Conservation (phyloP, 2,797 vertebrate species). For the Masticophis lateralis region DNA sequence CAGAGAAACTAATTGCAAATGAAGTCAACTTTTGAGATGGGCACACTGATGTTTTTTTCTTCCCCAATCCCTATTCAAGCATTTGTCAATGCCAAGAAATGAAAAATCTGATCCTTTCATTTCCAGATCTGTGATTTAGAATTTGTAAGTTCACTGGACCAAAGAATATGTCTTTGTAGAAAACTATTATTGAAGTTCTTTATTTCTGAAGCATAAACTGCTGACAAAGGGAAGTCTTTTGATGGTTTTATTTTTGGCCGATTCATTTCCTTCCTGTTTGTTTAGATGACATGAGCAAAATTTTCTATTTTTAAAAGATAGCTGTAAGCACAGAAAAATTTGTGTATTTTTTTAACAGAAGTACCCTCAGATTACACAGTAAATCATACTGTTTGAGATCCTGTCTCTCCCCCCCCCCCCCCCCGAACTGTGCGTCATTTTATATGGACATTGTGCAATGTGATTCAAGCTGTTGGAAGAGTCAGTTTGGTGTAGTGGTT, state of each 20-base stretch:
- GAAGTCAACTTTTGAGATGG: background rate
- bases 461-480: too few relatives aligned
- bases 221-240: conserved; percentile 32
- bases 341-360: background rate
- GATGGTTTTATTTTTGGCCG: conserved; percentile 37
- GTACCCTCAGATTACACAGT: background rate
- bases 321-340: conserved; percentile 8
- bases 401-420: too few relatives aligned
- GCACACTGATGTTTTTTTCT: background rate
- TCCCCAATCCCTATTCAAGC: background rate
- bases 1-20: background rate
- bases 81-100: conserved; percentile 1
- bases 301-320: conserved; percentile 37
- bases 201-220: conserved; percentile 36
- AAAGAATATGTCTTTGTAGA: conserved; percentile 53
- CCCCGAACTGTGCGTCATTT: background rate
- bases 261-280: conserved; percentile 25
- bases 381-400: too few relatives aligned
- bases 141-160: conserved; percentile 57
- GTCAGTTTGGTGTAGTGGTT: background rate
- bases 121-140: conserved; percentile 49
- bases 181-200: conserved; percentile 55
- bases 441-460: background rate
- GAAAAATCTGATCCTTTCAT: conserved; percentile 21
- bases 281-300: conserved; percentile 41